Conservation (phyloP, 2,797 vertebrate species). For the Aulostomus chinensis region DNA sequence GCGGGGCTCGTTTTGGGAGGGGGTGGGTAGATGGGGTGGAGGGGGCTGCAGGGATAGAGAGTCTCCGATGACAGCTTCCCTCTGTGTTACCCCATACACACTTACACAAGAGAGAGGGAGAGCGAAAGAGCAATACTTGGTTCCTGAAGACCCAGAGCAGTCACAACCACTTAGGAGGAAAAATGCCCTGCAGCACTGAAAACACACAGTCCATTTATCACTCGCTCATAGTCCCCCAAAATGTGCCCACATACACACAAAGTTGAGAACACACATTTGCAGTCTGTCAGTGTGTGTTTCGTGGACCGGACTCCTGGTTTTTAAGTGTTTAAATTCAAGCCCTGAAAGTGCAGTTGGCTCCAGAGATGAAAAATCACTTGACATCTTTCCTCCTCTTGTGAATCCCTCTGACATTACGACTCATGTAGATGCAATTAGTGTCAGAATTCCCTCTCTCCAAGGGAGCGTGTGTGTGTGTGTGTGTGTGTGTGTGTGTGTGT, state of each 20-base stretch:
- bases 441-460: slow-evolving; percentile 26
- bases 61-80: slow-evolving; percentile 57
- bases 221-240: slow-evolving; percentile 59
- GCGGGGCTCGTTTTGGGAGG: slow-evolving; percentile 17
- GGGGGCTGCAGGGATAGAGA: slow-evolving; percentile 46
- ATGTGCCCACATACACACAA: slow-evolving; percentile 3
- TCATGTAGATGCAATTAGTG: slow-evolving; percentile 52
- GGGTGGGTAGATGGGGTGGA: slow-evolving; percentile 25
- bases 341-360: slow-evolving; percentile 35
- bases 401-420: slow-evolving; percentile 42
- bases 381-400: slow-evolving; percentile 34
- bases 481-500: slow-evolving; percentile 15
- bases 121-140: slow-evolving; percentile 34
- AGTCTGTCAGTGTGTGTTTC: slow-evolving; percentile 10
- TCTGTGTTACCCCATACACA: slow-evolving; percentile 41
- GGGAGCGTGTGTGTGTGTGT: slow-evolving; percentile 18
- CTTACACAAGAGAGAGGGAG: slow-evolving; percentile 7
- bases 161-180: slow-evolving; percentile 76
- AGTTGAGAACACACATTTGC: slow-evolving; percentile 6
- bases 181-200: slow-evolving; percentile 72
- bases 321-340: slow-evolving; percentile 46
- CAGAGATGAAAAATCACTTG: slow-evolving; percentile 27
- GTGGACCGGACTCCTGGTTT: slow-evolving; percentile 29
- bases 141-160: slow-evolving; percentile 71
- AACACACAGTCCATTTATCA: slow-evolving; percentile 78